Conservation (phyloP, 2,113 vertebrate species). For the Lampris megalopsis region DNA sequence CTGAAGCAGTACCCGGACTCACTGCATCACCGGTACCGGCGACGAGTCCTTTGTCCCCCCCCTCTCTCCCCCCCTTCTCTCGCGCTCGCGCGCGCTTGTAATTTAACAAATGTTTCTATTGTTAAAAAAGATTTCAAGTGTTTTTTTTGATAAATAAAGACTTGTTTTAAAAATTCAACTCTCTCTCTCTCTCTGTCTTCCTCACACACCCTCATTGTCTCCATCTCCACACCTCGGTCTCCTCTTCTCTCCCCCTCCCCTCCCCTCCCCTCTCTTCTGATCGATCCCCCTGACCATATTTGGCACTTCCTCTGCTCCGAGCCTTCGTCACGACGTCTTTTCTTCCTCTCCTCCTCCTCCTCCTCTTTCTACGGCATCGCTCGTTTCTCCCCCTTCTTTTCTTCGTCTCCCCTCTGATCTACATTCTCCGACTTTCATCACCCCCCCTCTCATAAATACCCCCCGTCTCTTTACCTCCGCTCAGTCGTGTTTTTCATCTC, state of each 20-base stretch:
- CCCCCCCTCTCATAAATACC: too few species aligned
- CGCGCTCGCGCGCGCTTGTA: neutral
- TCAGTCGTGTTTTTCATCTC: too few species aligned
- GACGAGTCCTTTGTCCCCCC: neutral
- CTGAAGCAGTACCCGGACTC: neutral
- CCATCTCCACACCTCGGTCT: neutral
- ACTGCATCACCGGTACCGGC: neutral
- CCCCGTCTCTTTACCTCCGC: too few species aligned
- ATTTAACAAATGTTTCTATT: neutral
- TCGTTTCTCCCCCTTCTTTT: neutral
- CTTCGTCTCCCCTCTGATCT: slow-evolving; percentile 1
- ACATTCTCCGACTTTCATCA: too few species aligned
- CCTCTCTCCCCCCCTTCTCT: neutral
- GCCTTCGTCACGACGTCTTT: too few species aligned
- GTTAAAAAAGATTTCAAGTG: neutral
- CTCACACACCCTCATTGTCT: neutral
- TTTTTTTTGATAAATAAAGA: too few species aligned
- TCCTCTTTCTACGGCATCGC: too few species aligned
- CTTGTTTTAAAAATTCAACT: too few species aligned
- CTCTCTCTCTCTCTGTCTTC: neutral
- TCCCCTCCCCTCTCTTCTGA: neutral
- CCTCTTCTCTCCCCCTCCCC: neutral
- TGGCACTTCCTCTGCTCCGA: neutral
- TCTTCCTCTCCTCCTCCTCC: neutral
- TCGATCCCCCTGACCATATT: neutral